phyloP scores from a whole-genome alignment of 64 coral and sea anemone genomes.

The Pocillopora verrucosa region DNA sequence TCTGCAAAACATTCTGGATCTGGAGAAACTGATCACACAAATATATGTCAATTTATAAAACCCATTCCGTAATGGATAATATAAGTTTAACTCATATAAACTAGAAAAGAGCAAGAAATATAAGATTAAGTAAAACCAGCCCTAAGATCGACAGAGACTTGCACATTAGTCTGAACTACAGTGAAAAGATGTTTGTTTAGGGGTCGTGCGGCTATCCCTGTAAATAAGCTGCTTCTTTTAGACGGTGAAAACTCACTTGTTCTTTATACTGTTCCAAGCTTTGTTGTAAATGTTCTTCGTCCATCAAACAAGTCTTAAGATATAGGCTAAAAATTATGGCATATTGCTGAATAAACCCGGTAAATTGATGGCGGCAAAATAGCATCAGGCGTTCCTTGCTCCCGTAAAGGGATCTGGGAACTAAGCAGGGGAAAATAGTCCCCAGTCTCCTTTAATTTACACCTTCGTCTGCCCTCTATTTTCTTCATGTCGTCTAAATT shows the following conservation, averaged over 20 bases:
- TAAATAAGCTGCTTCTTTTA: too few relatives aligned
- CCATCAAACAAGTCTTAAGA: conserved; percentile 5
- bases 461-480: too few relatives aligned
- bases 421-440: neutral
- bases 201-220: too few relatives aligned
- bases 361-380: neutral
- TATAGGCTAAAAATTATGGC: neutral
- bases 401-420: neutral
- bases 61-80: neutral
- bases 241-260: conserved; percentile 10
- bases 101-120: neutral
- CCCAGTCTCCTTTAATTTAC: neutral
- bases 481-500: too few relatives aligned
- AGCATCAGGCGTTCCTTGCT: neutral
- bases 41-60: neutral
- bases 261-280: conserved; percentile 61
- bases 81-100: neutral
- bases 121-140: too few relatives aligned
- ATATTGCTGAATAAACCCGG: neutral
- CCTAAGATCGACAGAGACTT: too few relatives aligned
- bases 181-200: too few relatives aligned
- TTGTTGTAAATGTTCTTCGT: conserved; percentile 47
- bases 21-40: conserved; percentile 60
- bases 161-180: too few relatives aligned
- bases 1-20: conserved; percentile 61